Base-by-base conservation (phyloP, 2,888 invertebrate species). In the Villa cingulata region DNA sequence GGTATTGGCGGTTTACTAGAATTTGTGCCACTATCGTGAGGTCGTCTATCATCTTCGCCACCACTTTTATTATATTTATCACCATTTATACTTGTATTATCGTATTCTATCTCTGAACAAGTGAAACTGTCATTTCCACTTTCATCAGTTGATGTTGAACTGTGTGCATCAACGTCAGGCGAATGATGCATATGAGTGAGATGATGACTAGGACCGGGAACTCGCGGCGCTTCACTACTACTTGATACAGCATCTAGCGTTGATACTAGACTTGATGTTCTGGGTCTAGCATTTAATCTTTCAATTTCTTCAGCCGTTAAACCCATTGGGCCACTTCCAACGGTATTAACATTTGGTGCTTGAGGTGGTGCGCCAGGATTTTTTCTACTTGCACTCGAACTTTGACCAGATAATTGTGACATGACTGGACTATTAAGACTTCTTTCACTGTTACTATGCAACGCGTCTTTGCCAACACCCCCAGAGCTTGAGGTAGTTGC, bases 121-220 rank as follows among this genome's bases (percentile, higher is more conserved):
- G 95, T 96, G 72, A 96, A 96, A 58, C 94, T 94, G 64, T 96
- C 95, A 70, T 95, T 92, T 64, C 85, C 86, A 68, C 94, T 94
- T 65, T 94, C 94, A 58, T 92, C 88, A 12, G 92, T 87, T 10
- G 86, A 86, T 1, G 84, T 84, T 12, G 86, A 86, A 59, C 86
- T 81, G 59, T 84, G 77, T 41, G 78, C 74, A 57, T 85, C 80
- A 18, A 81, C 74, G 57, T 85, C 80, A 37, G 81, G 81, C 16
- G 83, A 82, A 23, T 82, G 82, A 62, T 83, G 83, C 56, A 83
- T 75, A 57, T 83, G 81, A 2, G 78, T 77, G 58, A 83, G 71
- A 55, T 83, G 84, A 54, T 79, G 79, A 1, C 77, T 77, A 2
- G 78, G 77, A 41, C 75, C 78, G 39, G 74, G 75, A 14, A 78